Conservation (phyloP, 2,113 vertebrate genomes). For the Periophthalmus modestus region DNA sequence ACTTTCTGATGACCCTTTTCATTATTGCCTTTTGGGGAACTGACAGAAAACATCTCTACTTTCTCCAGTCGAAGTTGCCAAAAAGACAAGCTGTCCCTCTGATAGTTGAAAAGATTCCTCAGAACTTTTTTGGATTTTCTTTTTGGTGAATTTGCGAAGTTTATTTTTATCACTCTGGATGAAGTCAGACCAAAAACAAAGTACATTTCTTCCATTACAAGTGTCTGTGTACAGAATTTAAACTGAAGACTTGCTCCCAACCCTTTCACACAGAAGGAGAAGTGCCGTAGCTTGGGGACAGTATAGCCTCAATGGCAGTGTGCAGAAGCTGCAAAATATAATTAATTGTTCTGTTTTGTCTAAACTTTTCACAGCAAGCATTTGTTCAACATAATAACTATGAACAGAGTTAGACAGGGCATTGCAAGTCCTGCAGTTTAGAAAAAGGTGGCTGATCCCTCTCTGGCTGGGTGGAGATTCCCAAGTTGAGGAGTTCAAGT, state of each 20-base stretch:
- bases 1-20: neutral
- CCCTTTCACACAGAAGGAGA: neutral
- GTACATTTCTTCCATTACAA: neutral
- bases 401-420: no score
- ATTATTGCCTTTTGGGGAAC: neutral
- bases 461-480: no score
- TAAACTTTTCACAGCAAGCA: no score
- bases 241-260: no score
- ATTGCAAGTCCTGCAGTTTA: no score
- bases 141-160: neutral
- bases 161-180: neutral
- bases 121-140: constrained; percentile 1
- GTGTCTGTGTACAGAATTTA: neutral
- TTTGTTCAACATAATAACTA: no score
- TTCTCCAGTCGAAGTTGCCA: neutral
- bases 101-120: neutral
- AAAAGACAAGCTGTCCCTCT: constrained; percentile 5
- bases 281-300: neutral
- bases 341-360: no score
- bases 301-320: no score
- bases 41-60: neutral
- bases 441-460: no score
- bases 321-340: no score
- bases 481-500: no score
- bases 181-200: neutral